Percentiles rank a stretch among this genome's conserved stretches.
These are phyloP conservation scores for Miltochrista miniata DNA, from an alignment of 2,888 invertebrate species.

Conservation along the genomic window DNA sequence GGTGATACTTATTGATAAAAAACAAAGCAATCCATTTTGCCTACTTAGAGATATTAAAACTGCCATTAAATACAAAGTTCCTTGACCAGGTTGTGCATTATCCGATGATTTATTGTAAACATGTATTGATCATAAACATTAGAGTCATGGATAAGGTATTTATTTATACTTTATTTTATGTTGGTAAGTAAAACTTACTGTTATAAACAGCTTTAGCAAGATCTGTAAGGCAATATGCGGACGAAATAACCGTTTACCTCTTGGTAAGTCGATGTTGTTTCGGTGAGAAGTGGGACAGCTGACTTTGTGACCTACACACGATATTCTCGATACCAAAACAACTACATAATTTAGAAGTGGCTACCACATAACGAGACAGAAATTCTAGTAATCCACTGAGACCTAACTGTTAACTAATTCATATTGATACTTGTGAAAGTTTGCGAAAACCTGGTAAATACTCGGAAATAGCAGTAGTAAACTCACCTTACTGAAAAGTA, in stretches of 20 bases:
- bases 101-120: conserved; percentile 5
- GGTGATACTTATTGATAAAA: background rate
- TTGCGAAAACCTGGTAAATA: conserved; percentile 21
- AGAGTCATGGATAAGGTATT: no score
- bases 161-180: no score
- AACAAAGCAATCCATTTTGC: background rate
- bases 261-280: conserved; percentile 64
- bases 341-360: conserved; percentile 13
- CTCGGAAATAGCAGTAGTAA: conserved; percentile 15
- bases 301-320: conserved; percentile 71
- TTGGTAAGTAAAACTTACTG: background rate
- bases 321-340: conserved; percentile 48
- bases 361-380: conserved; percentile 4
- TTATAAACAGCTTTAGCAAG: conserved; percentile 32
- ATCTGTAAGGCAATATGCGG: conserved; percentile 47
- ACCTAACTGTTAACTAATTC: conserved; percentile 2
- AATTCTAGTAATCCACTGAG: background rate
- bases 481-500: conserved; percentile 61
- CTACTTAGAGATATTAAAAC: background rate
- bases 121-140: conserved; percentile 8
- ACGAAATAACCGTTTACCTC: conserved; percentile 67
- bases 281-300: conserved; percentile 73
- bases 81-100: conserved; percentile 21
- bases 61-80: conserved; percentile 11
- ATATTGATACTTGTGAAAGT: conserved; percentile 33